Percentiles rank a stretch among this genome's conserved stretches.
These are phyloP conservation scores for Bombus superbus DNA, from an alignment of 1,140 invertebrate genomes.

Conservation along the genomic window DNA sequence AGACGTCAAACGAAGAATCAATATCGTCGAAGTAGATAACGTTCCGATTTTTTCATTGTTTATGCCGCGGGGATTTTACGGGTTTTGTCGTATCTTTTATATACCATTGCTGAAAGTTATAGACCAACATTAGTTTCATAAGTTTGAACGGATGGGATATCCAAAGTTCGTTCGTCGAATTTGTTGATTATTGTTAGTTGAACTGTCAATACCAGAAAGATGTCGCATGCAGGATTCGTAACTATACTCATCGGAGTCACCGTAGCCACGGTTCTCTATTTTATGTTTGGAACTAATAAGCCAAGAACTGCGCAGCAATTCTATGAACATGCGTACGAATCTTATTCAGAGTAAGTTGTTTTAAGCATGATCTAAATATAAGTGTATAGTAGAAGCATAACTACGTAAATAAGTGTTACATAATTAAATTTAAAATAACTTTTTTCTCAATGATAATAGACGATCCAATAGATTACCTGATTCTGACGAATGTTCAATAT, in stretches of 20 bases:
- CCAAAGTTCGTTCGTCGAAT: neutral
- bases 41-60: neutral
- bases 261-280: conserved; percentile 67
- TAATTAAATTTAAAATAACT: neutral
- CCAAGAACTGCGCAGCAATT: neutral
- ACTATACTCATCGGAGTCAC: conserved; percentile 66
- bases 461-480: neutral
- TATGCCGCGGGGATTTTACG: conserved; percentile 3
- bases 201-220: conserved; percentile 26
- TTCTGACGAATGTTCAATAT: conserved; percentile 55
- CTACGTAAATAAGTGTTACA: neutral
- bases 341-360: neutral
- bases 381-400: neutral
- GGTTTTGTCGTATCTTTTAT: neutral
- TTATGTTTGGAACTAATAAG: conserved; percentile 58
- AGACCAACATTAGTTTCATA: neutral
- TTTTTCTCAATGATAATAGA: neutral
- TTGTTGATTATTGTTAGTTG: neutral
- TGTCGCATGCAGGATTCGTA: conserved; percentile 66
- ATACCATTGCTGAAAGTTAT: neutral
- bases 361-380: neutral
- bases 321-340: neutral
- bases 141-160: neutral
- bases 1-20: neutral
- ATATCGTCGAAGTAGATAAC: neutral